Conservation (phyloP, 2,797 vertebrate species). For the Rhabdomys pumilio region DNA sequence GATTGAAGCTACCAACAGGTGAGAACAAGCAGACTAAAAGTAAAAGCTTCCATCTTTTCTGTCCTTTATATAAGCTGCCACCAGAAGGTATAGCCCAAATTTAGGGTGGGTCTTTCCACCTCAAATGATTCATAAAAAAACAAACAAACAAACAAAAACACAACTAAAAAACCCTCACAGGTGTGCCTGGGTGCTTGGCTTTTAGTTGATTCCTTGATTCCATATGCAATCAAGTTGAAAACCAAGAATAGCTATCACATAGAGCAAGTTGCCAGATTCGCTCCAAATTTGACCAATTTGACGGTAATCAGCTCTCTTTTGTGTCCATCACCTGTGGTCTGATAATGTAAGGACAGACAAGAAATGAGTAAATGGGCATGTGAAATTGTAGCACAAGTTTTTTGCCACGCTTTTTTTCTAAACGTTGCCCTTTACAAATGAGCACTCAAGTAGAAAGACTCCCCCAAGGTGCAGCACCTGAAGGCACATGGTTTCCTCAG, state of each 20-base stretch:
- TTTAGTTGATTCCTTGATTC: background rate
- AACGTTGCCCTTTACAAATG: slow-evolving; percentile 23
- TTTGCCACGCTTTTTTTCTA: slow-evolving; percentile 21
- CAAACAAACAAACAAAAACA: too few species aligned
- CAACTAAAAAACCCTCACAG: background rate
- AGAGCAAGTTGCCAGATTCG: slow-evolving; percentile 1
- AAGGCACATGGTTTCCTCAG: slow-evolving; percentile 27
- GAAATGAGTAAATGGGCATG: slow-evolving; percentile 26
- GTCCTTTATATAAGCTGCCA: background rate
- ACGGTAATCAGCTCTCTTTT: slow-evolving; percentile 7
- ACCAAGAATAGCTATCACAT: background rate
- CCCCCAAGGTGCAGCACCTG: background rate
- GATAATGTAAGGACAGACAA: background rate
- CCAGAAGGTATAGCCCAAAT: background rate
- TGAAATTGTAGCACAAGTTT: slow-evolving; percentile 9
- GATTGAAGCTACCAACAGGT: background rate
- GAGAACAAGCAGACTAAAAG: background rate
- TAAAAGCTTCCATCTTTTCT: background rate
- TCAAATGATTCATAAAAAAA: background rate
- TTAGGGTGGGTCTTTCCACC: background rate
- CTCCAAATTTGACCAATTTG: slow-evolving; percentile 20
- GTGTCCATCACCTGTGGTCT: background rate
- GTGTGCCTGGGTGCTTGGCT: background rate
- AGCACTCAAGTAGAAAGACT: slow-evolving; percentile 25
- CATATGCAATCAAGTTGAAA: background rate